A percentile compares a stretch with the other conserved stretches of the same genome.
These are phyloP conservation scores for Chironex yamaguchii DNA, from an alignment of 30 jellyfish, hydroid and myxozoan genomes.

Conservation along the genomic window DNA sequence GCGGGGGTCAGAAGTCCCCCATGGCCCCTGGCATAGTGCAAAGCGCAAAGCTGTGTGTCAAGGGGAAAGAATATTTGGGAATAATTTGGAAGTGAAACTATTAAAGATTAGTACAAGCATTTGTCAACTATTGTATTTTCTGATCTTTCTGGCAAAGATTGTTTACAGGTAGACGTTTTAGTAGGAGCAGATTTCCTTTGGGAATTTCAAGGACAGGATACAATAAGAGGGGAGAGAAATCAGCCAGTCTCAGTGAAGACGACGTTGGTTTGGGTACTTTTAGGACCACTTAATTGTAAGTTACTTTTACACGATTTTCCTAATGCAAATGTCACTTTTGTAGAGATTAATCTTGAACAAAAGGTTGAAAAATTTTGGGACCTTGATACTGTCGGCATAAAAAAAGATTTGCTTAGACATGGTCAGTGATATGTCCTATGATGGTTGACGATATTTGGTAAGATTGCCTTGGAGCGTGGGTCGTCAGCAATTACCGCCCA, in stretches of 20 bases:
- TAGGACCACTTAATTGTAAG: conserved; percentile 6
- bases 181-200: background rate
- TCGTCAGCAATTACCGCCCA: conserved; percentile 11
- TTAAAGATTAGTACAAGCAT: background rate
- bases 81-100: conserved; percentile 15
- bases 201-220: background rate
- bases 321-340: too few species aligned
- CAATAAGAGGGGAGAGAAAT: background rate
- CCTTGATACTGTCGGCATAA: too few species aligned
- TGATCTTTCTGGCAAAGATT: background rate
- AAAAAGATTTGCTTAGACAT: background rate
- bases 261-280: conserved; percentile 10
- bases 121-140: background rate
- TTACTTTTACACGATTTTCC: too few species aligned
- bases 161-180: background rate
- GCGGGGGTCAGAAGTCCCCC: conserved; percentile 4
- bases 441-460: conserved; percentile 7
- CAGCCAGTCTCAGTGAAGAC: background rate
- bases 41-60: background rate
- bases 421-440: background rate
- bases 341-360: too few species aligned
- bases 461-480: too few species aligned
- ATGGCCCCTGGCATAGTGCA: background rate
- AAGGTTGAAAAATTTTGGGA: too few species aligned
- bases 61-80: background rate